Percentiles rank a stretch among this genome's conserved stretches.
phyloP scores from a whole-genome alignment of 37 sponge, comb jelly and placozoan genomes.

The Ianthella basta region DNA sequence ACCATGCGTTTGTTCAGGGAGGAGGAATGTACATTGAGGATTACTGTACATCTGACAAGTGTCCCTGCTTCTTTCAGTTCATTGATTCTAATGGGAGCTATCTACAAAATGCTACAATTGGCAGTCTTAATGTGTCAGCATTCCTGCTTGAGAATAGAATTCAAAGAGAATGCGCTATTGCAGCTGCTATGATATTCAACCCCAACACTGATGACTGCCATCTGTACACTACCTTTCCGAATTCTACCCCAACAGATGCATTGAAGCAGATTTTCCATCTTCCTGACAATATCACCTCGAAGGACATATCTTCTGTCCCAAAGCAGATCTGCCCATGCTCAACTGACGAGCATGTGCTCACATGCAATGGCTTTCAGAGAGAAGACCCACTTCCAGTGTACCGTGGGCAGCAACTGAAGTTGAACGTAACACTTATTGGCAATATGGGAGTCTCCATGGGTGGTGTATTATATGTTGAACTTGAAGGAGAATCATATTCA shows the following conservation, averaged over 20 bases:
- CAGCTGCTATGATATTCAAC: slow-evolving; percentile 15
- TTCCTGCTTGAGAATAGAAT: background rate
- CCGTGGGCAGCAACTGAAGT: too few relatives aligned
- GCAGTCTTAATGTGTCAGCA: background rate
- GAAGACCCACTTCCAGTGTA: too few relatives aligned
- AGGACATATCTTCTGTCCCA: background rate
- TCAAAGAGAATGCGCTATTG: background rate
- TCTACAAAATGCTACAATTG: background rate
- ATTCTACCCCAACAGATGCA: too few relatives aligned
- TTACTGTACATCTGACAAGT: background rate
- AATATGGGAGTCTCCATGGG: too few relatives aligned
- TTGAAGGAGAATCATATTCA: too few relatives aligned
- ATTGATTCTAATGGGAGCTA: background rate
- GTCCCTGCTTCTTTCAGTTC: slow-evolving; percentile 13
- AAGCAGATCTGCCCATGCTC: background rate
- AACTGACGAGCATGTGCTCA: background rate
- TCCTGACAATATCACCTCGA: background rate
- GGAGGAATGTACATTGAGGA: slow-evolving; percentile 18
- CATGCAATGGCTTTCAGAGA: too few relatives aligned
- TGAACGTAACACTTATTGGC: too few relatives aligned
- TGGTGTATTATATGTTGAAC: too few relatives aligned
- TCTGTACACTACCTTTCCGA: background rate
- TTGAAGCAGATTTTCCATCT: too few relatives aligned
- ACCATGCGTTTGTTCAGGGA: background rate
- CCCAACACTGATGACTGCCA: background rate